phyloP scores from a whole-genome alignment of 2,113 vertebrate species.

The Natator depressus region DNA sequence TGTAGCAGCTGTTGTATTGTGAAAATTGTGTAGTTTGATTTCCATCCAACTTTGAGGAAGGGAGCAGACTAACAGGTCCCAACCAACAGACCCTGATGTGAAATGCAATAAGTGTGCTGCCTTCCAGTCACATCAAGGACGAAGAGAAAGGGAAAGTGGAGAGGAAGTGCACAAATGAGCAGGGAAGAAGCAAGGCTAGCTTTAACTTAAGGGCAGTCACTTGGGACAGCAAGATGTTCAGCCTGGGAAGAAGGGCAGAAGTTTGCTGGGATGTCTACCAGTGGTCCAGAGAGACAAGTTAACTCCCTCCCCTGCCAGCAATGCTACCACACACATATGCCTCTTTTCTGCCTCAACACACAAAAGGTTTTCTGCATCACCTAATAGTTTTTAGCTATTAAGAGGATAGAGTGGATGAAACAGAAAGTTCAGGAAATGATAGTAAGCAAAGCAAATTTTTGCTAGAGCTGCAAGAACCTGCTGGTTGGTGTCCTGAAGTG shows the following conservation, averaged over 20 bases:
- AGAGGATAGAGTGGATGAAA: not conserved
- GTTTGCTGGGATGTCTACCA: not conserved
- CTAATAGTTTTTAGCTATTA: not conserved
- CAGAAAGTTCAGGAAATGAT: not conserved
- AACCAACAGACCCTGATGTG: not conserved
- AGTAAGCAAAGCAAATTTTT: not conserved
- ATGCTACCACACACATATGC: not conserved
- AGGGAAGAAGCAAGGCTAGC: not conserved
- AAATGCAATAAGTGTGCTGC: not conserved
- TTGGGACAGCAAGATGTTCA: not conserved
- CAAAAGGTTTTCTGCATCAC: not conserved
- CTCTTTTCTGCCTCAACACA: not conserved
- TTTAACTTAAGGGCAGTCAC: not conserved
- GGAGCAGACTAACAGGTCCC: fast-evolving
- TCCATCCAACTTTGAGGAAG: not conserved
- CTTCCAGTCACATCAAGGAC: not conserved
- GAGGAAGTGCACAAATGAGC: not conserved
- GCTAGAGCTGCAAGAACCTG: not conserved
- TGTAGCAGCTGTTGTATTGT: not conserved
- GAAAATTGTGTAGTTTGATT: not conserved
- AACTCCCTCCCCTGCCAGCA: not conserved
- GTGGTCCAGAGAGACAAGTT: not conserved
- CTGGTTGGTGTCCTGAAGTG: not conserved
- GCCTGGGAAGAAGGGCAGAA: not conserved
- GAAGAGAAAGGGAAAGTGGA: not conserved